phyloP scores from a whole-genome alignment of 2,797 vertebrate genomes.

The Pantherophis vulpinus region DNA sequence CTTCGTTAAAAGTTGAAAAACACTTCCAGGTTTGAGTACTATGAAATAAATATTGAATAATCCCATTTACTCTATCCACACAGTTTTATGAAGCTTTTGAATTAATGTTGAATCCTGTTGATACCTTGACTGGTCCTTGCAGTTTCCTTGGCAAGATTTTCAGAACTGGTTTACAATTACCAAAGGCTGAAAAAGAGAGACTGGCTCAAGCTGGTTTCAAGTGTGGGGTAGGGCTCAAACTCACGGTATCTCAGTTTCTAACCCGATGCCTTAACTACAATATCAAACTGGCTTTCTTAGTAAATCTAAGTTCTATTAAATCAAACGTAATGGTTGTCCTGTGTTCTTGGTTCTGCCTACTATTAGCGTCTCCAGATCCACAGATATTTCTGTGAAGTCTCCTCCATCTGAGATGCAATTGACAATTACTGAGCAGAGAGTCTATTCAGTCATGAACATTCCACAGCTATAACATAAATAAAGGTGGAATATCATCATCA shows the following conservation, averaged over 20 bases:
- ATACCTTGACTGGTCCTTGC: neutral
- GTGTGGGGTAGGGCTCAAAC: neutral
- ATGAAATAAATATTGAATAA: neutral
- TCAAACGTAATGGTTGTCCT: neutral
- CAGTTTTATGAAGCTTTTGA: neutral
- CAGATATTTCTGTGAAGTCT: neutral
- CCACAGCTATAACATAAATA: neutral
- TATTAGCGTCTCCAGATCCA: neutral
- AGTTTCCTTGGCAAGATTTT: neutral
- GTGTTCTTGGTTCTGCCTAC: neutral
- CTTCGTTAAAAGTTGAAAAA: neutral
- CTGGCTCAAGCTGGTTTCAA: neutral
- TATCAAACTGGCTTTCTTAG: neutral
- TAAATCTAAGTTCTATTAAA: neutral
- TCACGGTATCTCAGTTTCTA: neutral
- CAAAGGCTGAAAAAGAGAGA: neutral
- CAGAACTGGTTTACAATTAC: neutral
- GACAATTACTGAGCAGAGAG: neutral
- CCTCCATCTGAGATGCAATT: neutral
- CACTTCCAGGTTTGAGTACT: neutral
- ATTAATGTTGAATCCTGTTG: neutral
- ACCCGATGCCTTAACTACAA: neutral
- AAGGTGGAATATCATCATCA: neutral
- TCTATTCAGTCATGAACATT: neutral
- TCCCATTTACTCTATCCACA: neutral